Base-by-base conservation (phyloP, 2,888 invertebrate genomes). In the Aricia artaxerxes region DNA sequence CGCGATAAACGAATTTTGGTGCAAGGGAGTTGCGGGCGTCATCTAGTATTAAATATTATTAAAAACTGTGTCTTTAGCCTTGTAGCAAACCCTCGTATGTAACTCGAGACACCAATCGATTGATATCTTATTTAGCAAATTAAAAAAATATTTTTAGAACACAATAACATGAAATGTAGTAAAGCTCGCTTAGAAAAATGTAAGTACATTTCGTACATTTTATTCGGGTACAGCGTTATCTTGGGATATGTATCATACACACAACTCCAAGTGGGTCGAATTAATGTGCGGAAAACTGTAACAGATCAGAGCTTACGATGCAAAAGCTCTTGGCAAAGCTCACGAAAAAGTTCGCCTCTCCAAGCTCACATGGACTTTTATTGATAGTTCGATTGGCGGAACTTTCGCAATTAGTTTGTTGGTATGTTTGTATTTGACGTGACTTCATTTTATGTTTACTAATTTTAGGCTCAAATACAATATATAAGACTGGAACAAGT, bases 341-440 rank as follows among this genome's bases (percentile, higher is more conserved):
- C 69, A 38, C 69, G 69, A 38, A 69, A 69, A 69, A 69, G 69
- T 69, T 69, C 35, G 35, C 69, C 69, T 35, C 16, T 69, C 35
- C 35, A 69, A 69, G 38, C 35, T 35, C 69, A 35, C 69, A 35
- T 69, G 64, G 35, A 69, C 69, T 69, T 69, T 69, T 69, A 69
- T 69, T 69, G 69, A 69, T 69, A 69, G 69, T 69, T 69, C 44
- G 73, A 73, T 40, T 73, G 73, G 73, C 73, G 40, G n/a, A 73
- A 73, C 73, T 73, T 73, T 73, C 73, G 73, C 44, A 73, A 73
- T 73, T 44, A 44, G 31, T 73, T n/a, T 44, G 44, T 73, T 73
- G 40, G 40, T 73, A 35, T 69, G 35, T 69, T 69, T 69, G 13
- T 69, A 69, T 35, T 2, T 4, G 13, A 5, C 69, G 31, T 64